A percentile compares a stretch with the other conserved stretches of the same genome.
phyloP scores from a whole-genome alignment of 2,113 vertebrate species.

The Azemiops feae region DNA sequence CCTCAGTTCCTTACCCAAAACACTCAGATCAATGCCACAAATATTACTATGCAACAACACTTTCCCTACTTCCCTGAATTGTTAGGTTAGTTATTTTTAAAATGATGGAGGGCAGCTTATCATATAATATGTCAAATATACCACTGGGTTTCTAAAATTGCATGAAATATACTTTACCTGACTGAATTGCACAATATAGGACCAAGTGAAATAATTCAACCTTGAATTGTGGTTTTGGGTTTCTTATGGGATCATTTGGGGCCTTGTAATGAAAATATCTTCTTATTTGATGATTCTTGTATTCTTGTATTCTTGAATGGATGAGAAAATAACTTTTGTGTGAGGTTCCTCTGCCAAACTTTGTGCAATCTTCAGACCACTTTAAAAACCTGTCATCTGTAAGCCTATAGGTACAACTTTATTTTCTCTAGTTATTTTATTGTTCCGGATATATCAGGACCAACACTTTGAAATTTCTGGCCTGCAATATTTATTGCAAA shows the following conservation, averaged over 20 bases:
- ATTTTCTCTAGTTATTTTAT: not conserved
- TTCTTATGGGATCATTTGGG: not conserved
- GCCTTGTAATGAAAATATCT: not conserved
- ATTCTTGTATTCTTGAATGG: not conserved
- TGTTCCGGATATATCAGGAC: not conserved
- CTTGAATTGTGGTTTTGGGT: not conserved
- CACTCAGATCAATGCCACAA: not conserved
- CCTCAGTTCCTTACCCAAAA: not conserved
- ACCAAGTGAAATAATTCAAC: not conserved
- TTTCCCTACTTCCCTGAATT: not conserved
- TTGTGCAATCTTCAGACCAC: not conserved
- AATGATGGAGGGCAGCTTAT: not conserved
- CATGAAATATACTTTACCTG: not conserved
- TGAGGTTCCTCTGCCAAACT: not conserved
- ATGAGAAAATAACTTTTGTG: not conserved
- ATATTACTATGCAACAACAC: not conserved
- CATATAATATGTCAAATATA: not conserved
- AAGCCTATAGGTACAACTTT: not conserved
- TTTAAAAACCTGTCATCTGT: not conserved
- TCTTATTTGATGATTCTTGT: not conserved
- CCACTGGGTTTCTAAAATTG: not conserved
- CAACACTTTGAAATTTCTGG: not conserved
- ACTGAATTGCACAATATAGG: not conserved
- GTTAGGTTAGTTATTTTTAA: not conserved
- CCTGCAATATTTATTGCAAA: not conserved